These are phyloP conservation scores for Mamestra configurata DNA, from an alignment of 1,140 invertebrate genomes.

Conservation along the genomic window DNA sequence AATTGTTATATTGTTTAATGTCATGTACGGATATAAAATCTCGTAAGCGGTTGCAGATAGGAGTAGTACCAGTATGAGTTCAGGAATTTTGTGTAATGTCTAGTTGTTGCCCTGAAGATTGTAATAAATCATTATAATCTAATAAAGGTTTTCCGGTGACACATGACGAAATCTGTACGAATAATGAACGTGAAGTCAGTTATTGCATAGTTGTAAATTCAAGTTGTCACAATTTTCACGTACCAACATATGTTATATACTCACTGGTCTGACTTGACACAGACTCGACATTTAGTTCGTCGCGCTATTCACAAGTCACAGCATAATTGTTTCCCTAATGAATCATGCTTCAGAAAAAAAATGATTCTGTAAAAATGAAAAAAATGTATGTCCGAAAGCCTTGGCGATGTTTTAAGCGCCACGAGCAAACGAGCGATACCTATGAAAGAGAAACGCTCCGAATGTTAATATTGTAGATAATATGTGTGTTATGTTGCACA, in stretches of 20 bases:
- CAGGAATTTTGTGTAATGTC: no score
- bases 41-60: no score
- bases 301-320: background rate
- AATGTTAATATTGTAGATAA: constrained; percentile 50
- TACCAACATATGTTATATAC: background rate
- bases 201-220: background rate
- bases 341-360: constrained; percentile 30
- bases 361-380: constrained; percentile 28
- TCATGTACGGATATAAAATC: no score
- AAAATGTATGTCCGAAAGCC: constrained; percentile 7
- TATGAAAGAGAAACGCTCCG: constrained; percentile 48
- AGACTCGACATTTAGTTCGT: background rate
- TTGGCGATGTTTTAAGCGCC: constrained; percentile 1
- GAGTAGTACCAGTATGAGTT: no score
- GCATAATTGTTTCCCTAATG: constrained; percentile 35
- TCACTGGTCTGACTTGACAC: background rate
- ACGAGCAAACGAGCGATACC: background rate
- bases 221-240: constrained; percentile 11
- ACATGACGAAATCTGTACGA: background rate
- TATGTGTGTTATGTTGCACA: constrained; percentile 53
- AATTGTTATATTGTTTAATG: no score
- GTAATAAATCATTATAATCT: no score
- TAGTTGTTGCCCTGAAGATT: no score
- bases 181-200: background rate
- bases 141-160: background rate